phyloP scores from a whole-genome alignment of 2,888 invertebrate genomes.

The Agrypnus murinus region DNA sequence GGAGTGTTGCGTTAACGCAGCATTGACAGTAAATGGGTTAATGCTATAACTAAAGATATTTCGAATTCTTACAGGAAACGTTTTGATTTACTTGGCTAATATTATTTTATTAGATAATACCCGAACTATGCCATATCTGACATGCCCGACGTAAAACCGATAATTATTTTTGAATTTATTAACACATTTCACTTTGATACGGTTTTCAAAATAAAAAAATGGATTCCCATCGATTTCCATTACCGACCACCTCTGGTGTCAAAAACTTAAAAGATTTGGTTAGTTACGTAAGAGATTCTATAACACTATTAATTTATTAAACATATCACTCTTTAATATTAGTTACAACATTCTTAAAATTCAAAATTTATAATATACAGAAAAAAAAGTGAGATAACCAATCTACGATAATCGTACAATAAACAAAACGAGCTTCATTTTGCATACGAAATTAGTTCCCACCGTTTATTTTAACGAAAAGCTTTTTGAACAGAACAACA shows the following conservation, averaged over 20 bases:
- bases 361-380: neutral
- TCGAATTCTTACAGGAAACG: too few relatives aligned
- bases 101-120: too few relatives aligned
- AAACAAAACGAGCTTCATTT: conserved; percentile 18
- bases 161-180: too few relatives aligned
- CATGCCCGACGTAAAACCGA: too few relatives aligned
- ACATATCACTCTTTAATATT: conserved; percentile 3
- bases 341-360: conserved; percentile 14
- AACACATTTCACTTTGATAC: neutral
- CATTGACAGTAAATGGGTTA: too few relatives aligned
- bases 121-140: too few relatives aligned
- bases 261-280: conserved; percentile 5
- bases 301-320: conserved; percentile 7
- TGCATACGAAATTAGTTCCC: conserved; percentile 27
- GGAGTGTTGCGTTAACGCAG: too few relatives aligned
- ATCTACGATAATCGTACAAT: conserved; percentile 17
- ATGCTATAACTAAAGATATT: too few relatives aligned
- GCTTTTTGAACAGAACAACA: neutral
- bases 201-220: neutral
- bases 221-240: neutral
- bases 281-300: neutral
- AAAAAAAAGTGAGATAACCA: conserved; percentile 14
- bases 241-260: conserved; percentile 9
- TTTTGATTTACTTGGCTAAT: too few relatives aligned
- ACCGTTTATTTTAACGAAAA: conserved; percentile 23